Evolutionary conservation across 1,140 invertebrate genomes (phyloP), one percentile per base, ranked within the genome.

Genomic region (Musca domestica): DNA sequence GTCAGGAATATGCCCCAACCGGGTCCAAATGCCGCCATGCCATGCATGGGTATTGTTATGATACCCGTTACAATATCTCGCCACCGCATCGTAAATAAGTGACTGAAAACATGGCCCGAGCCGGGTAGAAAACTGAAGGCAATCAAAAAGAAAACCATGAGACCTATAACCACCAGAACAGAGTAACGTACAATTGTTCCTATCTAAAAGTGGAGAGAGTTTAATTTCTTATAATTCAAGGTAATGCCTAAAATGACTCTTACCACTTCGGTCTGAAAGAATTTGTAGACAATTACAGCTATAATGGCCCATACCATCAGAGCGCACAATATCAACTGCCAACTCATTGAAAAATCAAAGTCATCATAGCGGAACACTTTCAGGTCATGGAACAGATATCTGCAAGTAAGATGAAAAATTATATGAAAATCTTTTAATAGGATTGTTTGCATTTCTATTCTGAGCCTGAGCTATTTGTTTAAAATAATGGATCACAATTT

Each of bases 1-100:
- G 92, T 91, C 6, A 96, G 86, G 73, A 95, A 89, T 25, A 93
- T 93, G 64, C 95, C 95, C 87, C 95, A 96, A 6, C 95, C 95
- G 9, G 92, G 91, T 1, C 95, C 95, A 1, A 95, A 88, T 0
- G 93, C 73, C 9, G 75, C 72, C 0, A 80, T 67, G 0, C 73
- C 71, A 48, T 75, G 67, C 0, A 76, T 15, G 0, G 69, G 61
- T 10, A 72, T 70, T 0, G 49, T 20, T 1, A 30, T 1, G 1
- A 56, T 6, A 3, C 75, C 74, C 2, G 34, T 4, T 1, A 51
- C 0, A 20, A 76, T n/a, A 0, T 56, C 12, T 5, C 63, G n/a
- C 6, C 6, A 0, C 2, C n/a, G 23, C 0, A 94, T 94, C 19
- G 86, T 86, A 27, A 95, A 86, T 77, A 92, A 96, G 81, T 90